A percentile compares a stretch with the other conserved stretches of the same genome.
phyloP scores from a whole-genome alignment of 2,888 invertebrate species.

The Alcis repandata region DNA sequence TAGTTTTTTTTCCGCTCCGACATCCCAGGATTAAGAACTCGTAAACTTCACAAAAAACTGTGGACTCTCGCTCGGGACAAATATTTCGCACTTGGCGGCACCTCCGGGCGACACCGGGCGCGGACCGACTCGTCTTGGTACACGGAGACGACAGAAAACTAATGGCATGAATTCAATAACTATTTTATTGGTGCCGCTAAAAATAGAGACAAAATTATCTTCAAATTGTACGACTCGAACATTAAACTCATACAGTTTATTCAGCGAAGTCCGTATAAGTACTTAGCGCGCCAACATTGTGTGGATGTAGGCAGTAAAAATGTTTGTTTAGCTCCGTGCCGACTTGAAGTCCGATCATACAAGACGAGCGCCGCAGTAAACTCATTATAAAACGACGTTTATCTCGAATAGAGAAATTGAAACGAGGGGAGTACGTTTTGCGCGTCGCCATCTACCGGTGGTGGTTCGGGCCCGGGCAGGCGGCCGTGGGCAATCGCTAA shows the following conservation, averaged over 20 bases:
- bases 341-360: conserved; percentile 17
- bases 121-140: conserved; percentile 33
- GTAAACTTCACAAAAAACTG: conserved; percentile 57
- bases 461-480: background rate
- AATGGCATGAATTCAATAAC: background rate
- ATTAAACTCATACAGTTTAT: conserved; percentile 10
- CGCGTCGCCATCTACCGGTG: conserved; percentile 10
- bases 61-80: conserved; percentile 43
- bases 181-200: background rate
- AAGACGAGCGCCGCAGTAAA: conserved; percentile 32
- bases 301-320: conserved; percentile 18
- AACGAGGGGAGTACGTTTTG: conserved; percentile 30
- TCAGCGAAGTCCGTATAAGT: conserved; percentile 39
- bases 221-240: conserved; percentile 1
- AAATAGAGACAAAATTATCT: conserved; percentile 13
- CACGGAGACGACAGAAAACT: background rate
- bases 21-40: conserved; percentile 56
- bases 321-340: conserved; percentile 21
- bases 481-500: conserved; percentile 29
- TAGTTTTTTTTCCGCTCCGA: conserved; percentile 52
- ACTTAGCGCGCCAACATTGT: conserved; percentile 36
- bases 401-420: conserved; percentile 36
- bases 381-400: conserved; percentile 37
- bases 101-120: conserved; percentile 29
- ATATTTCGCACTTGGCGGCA: conserved; percentile 64